phyloP scores from a whole-genome alignment of 2,888 invertebrate genomes.

The Drosophila pegasa region DNA sequence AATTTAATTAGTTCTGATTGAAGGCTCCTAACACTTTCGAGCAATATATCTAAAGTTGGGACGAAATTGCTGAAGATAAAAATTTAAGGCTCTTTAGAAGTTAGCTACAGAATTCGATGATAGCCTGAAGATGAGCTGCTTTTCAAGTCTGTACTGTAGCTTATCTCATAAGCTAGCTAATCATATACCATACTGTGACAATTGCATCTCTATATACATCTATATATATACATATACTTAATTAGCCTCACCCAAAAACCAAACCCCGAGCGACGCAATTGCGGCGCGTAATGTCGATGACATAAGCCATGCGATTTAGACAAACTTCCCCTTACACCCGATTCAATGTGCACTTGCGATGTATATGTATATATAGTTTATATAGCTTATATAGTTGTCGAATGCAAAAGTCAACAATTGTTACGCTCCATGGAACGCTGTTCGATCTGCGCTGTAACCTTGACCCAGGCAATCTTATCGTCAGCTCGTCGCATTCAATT shows the following conservation, averaged over 20 bases:
- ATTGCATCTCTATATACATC: slow-evolving; percentile 16
- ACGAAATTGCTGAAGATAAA: no score
- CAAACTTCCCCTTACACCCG: not conserved
- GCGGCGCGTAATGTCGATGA: slow-evolving; percentile 39
- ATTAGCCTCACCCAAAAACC: slow-evolving; percentile 47
- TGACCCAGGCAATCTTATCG: slow-evolving; percentile 53
- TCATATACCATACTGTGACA: slow-evolving; percentile 10
- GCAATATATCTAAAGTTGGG: no score
- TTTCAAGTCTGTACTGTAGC: not conserved
- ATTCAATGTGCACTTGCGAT: slow-evolving; percentile 16
- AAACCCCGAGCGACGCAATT: slow-evolving; percentile 46
- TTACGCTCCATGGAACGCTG: slow-evolving; percentile 55
- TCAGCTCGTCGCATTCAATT: slow-evolving; percentile 46
- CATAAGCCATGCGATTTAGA: slow-evolving; percentile 45
- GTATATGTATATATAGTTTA: not conserved
- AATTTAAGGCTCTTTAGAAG: not conserved
- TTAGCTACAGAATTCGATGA: not conserved
- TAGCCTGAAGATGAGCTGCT: not conserved
- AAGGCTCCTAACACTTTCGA: no score
- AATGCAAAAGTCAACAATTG: slow-evolving; percentile 41
- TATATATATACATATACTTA: not conserved
- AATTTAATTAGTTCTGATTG: no score
- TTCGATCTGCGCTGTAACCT: slow-evolving; percentile 37
- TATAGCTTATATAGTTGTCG: slow-evolving; percentile 12
- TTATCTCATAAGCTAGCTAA: slow-evolving; percentile 5